Evolutionary conservation across 2,888 invertebrate genomes (phyloP), one percentile per base, ranked within the genome.

Genomic region (Luperina nickerlii): DNA sequence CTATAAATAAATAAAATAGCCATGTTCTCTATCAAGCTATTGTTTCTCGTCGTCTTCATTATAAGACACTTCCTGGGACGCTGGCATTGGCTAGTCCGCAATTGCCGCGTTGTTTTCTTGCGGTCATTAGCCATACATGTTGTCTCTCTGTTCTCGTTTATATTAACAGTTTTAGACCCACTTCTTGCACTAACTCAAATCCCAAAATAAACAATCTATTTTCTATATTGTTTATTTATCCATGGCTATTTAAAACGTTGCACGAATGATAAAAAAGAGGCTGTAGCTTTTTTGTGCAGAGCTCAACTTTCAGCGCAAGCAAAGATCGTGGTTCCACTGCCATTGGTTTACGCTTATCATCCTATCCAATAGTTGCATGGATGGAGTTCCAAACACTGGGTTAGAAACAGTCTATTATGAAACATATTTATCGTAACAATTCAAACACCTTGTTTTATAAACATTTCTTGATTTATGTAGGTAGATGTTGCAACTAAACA

Each of bases 31-130:
- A 83, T 73, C 38, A 74, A 69, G 65, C 81, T 80, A 83, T 78
- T 86, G 74, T 75, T 81, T 86, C 79, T 83, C 74, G 66, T 74
- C 76, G 60, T 82, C 86, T 85, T 88, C 72, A 84, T 83, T 82
- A 79, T 76, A 45, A 74, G 75, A 72, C 51, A 81, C 68, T 79
- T 79, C 83, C 78, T 79, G 76, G 63, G 83, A 62, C 74, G 62
- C 86, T 70, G 42, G 54, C 72, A 79, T 76, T 76, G 85, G 63
- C 62, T 76, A 69, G 74, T 78, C 57, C 63, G 62, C 76, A 83
- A 83, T 84, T 75, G 67, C 75, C 57, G 66, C 69, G 32, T 74
- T 54, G 38, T 83, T 75, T 84, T 81, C 76, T 74, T 86, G 82
- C 70, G 81, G 74, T 81, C 85, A 84, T 87, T 87, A 87, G 74